Evolutionary conservation across 92 coral and sea anemone species (phyloP), one percentile per base, ranked within the genome.

Genomic region (Hydrozoanthus gracilis): DNA sequence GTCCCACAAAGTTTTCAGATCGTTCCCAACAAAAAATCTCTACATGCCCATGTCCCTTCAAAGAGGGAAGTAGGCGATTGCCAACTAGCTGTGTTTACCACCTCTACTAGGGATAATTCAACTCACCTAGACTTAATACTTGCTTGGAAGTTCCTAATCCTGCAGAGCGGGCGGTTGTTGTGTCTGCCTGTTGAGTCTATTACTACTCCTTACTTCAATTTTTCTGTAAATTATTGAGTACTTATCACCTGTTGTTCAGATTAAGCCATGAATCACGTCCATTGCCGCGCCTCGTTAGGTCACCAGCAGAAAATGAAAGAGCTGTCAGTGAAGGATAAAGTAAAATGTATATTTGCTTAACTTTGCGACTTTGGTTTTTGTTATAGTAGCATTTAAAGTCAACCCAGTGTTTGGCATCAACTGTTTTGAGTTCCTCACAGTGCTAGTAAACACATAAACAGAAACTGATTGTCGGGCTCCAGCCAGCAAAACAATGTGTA

Each of bases 171-270:
- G 61, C 11, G 8, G 66, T 7, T 61, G 71, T 78, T 65, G 64
- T 66, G 85, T 49, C 69, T 80, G 73, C 73, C 45, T 66, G 85
- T 51, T 18, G 14, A 9, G 73, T 12, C 74, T 64, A 65, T 65
- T 47, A 65, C 27, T 44, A 18, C 17, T 16, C 48, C 85, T 80
- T 80, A 80, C 85, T 80, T 80, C 85, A 80, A 80, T 74, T 17
- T 9, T 18, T 80, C 13, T 44, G 9, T 80, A 46, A 80, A 80
- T 80, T 80, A 80, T 80, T 80, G 12, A 80, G 44, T 14, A 3
- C 8, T 0, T 80, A 8, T 10, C 60, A 80, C 85, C 85, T 64
- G 85, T 49, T 14, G 60, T 61, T 80, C 74, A 64, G 54, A 64
- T 65, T 80, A 17, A 5, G 18, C 58, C 56, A 64, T 64, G 62